A percentile compares a stretch with the other conserved stretches of the same genome.
These are phyloP conservation scores for Aix galericulata DNA, from an alignment of 2,113 vertebrate genomes.

Conservation along the genomic window DNA sequence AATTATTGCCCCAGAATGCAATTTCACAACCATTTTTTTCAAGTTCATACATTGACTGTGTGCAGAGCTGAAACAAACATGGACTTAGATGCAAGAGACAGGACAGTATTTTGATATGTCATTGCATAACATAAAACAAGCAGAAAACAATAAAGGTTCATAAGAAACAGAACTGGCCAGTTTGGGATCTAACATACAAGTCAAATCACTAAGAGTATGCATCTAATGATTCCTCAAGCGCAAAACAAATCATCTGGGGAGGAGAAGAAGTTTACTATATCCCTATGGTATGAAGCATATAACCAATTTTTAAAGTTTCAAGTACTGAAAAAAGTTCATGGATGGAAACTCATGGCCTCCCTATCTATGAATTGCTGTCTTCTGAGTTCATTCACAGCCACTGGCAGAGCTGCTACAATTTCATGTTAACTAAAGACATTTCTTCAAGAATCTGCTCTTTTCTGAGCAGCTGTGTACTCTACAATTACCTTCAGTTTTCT, in stretches of 20 bases:
- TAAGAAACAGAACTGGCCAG: background rate
- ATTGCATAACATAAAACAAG: accelerated
- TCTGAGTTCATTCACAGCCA: background rate
- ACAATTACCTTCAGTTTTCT: background rate
- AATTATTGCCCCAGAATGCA: background rate
- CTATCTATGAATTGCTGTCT: background rate
- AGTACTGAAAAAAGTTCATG: background rate
- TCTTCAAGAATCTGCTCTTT: background rate
- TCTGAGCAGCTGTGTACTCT: too few relatives aligned
- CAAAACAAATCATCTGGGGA: background rate
- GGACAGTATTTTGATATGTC: background rate
- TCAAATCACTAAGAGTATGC: too few relatives aligned
- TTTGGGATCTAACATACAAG: background rate
- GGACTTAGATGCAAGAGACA: background rate
- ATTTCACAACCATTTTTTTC: background rate
- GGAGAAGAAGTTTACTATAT: background rate
- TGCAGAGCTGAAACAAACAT: background rate
- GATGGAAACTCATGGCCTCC: background rate
- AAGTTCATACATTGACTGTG: accelerated
- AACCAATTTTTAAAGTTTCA: background rate
- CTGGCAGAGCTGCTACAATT: background rate
- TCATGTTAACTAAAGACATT: background rate
- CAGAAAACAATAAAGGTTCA: background rate
- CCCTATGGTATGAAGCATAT: background rate
- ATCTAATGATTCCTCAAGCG: background rate